A percentile compares a stretch with the other conserved stretches of the same genome.
phyloP scores from a whole-genome alignment of 2,113 vertebrate species.

The Notothenia coriiceps region DNA sequence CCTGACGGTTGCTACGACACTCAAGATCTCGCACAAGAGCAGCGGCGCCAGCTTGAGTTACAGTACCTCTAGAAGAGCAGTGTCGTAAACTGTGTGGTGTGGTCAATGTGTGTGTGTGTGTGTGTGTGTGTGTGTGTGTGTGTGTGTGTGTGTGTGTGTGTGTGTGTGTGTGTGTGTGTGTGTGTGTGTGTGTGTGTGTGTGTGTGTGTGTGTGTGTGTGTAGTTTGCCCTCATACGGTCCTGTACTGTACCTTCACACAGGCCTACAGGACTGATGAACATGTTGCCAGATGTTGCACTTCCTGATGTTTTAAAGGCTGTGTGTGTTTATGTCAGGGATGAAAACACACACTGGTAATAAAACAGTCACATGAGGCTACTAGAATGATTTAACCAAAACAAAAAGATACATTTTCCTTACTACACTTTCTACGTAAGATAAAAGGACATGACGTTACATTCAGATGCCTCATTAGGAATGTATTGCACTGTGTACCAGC shows the following conservation, averaged over 20 bases:
- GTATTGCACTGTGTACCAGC: conserved; percentile 60
- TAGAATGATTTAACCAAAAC: conserved; percentile 58
- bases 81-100: conserved; percentile 70
- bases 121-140: not conserved
- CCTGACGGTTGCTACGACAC: conserved; percentile 82
- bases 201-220: conserved; percentile 32
- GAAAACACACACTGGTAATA: conserved; percentile 17
- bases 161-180: conserved; percentile 32
- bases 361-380: conserved; percentile 19
- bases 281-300: conserved; percentile 50
- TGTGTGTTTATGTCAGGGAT: conserved; percentile 41
- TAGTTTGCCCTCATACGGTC: conserved; percentile 47
- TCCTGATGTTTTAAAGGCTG: conserved; percentile 23
- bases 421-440: conserved; percentile 3
- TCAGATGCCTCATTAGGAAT: conserved; percentile 55
- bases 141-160: conserved; percentile 21
- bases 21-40: conserved; percentile 89
- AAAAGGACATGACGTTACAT: conserved; percentile 13
- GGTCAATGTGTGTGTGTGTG: conserved; percentile 28
- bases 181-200: conserved; percentile 23
- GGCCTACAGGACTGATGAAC: conserved; percentile 36
- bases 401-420: conserved; percentile 34
- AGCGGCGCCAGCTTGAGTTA: conserved; percentile 88
- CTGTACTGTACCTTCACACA: conserved; percentile 32
- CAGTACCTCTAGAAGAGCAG: conserved; percentile 85